Evolutionary conservation across 2,888 invertebrate species (phyloP).

Genomic region (Sphecodes monilicornis): DNA sequence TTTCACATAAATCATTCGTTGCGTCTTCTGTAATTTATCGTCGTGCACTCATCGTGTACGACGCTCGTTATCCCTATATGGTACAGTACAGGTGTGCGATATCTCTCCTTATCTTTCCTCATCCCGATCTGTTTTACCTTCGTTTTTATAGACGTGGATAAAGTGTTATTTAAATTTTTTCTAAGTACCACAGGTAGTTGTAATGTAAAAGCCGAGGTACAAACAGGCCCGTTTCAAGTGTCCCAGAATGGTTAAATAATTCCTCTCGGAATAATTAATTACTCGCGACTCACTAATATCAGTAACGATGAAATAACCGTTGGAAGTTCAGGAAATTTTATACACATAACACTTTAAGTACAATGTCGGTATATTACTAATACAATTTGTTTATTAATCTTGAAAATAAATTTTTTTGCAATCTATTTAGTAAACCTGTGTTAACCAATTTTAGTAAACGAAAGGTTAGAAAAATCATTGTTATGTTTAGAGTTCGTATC

Average conservation of each 20-base stretch:
- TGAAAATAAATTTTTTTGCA: too few species aligned
- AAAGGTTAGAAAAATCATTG: too few species aligned
- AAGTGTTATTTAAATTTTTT: background rate
- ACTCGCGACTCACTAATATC: background rate
- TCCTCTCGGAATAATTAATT: background rate
- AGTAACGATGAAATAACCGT: too few species aligned
- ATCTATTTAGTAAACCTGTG: too few species aligned
- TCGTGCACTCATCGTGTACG: slow-evolving; percentile 30
- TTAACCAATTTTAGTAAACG: too few species aligned
- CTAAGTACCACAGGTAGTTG: background rate
- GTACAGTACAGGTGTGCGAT: slow-evolving; percentile 50
- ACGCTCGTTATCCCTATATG: slow-evolving; percentile 69
- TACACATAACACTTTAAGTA: background rate
- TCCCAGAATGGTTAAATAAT: background rate
- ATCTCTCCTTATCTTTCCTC: slow-evolving; percentile 47
- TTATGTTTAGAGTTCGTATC: too few species aligned
- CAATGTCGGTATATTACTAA: too few species aligned
- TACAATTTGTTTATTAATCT: too few species aligned
- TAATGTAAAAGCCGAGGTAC: background rate
- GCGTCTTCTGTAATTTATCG: slow-evolving; percentile 65
- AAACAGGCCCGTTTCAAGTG: background rate
- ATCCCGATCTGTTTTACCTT: slow-evolving; percentile 47
- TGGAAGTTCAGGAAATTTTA: too few species aligned
- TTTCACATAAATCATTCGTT: slow-evolving; percentile 73
- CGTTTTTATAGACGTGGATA: slow-evolving; percentile 23